Conservation (phyloP, 53 echinoderm and acorn worm species). For the Echinarachnius parma region DNA sequence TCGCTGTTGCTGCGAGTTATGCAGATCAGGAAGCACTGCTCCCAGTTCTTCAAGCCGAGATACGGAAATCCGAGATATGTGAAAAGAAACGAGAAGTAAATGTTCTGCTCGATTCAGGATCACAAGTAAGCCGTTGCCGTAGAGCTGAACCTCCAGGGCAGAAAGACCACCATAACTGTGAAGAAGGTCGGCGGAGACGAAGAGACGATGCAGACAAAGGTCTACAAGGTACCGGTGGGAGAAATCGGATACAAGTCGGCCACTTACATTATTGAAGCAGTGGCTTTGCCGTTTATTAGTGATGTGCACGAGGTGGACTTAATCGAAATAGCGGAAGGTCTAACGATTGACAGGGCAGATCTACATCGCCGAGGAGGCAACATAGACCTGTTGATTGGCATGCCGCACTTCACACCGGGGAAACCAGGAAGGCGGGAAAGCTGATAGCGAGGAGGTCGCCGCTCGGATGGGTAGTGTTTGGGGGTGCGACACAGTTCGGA, state of each 20-base stretch:
- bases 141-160: constrained; percentile 34
- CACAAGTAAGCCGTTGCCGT: constrained; percentile 46
- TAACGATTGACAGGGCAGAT: not conserved
- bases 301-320: constrained; percentile 15
- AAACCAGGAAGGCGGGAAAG: constrained; percentile 31
- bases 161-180: constrained; percentile 23
- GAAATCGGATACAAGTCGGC: not conserved
- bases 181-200: constrained; percentile 52
- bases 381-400: constrained; percentile 53
- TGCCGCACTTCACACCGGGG: constrained; percentile 34
- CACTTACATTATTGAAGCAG: not conserved
- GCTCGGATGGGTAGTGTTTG: constrained; percentile 58
- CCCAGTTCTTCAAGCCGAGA: constrained; percentile 40
- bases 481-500: not conserved
- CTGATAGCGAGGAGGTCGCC: constrained; percentile 37
- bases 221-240: constrained; percentile 32
- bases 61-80: no score
- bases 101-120: constrained; percentile 51
- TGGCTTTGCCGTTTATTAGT: constrained; percentile 37
- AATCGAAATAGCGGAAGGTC: not conserved
- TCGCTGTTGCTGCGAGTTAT: constrained; percentile 8
- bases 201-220: constrained; percentile 31
- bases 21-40: constrained; percentile 32
- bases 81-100: no score
- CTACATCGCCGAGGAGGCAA: constrained; percentile 17